Evolutionary conservation across 2,797 vertebrate genomes (phyloP).

Genomic region (Eulemur rubriventer): DNA sequence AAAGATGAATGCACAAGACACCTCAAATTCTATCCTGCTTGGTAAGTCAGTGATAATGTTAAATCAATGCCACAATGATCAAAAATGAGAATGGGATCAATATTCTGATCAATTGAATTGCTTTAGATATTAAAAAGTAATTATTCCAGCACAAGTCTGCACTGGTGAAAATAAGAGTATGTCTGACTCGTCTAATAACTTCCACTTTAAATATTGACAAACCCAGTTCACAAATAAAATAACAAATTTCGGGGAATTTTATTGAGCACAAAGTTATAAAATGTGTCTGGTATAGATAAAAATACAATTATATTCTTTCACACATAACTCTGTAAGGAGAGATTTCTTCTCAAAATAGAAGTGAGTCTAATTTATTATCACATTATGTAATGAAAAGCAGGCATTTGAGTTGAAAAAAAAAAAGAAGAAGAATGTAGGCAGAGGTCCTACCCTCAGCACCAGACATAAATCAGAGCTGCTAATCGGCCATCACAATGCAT

Average conservation of each 20-base stretch:
- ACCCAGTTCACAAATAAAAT: conserved; percentile 73
- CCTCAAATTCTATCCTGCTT: conserved; percentile 68
- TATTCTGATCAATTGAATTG: conserved; percentile 80
- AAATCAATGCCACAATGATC: conserved; percentile 83
- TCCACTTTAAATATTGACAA: conserved; percentile 68
- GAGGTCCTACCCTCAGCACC: background rate
- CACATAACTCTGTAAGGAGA: conserved; percentile 39
- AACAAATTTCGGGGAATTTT: conserved; percentile 66
- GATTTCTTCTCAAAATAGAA: conserved; percentile 8
- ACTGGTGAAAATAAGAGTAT: conserved; percentile 64
- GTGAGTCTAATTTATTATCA: conserved; percentile 65
- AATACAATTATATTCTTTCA: conserved; percentile 76
- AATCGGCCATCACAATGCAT: conserved; percentile 38
- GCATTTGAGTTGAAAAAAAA: background rate
- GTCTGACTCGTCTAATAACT: conserved; percentile 64
- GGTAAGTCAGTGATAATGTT: conserved; percentile 78
- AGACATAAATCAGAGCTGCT: conserved; percentile 59
- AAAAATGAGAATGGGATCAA: conserved; percentile 77
- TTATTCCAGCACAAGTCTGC: conserved; percentile 54
- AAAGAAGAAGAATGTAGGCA: background rate
- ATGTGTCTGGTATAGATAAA: conserved; percentile 72
- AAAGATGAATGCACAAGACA: conserved; percentile 84
- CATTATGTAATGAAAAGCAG: conserved; percentile 58
- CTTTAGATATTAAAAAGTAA: conserved; percentile 79
- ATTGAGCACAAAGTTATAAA: conserved; percentile 60